Evolutionary conservation across 1,140 invertebrate genomes (phyloP), one percentile per base, ranked within the genome.

Genomic region (Steinernema khuongi): DNA sequence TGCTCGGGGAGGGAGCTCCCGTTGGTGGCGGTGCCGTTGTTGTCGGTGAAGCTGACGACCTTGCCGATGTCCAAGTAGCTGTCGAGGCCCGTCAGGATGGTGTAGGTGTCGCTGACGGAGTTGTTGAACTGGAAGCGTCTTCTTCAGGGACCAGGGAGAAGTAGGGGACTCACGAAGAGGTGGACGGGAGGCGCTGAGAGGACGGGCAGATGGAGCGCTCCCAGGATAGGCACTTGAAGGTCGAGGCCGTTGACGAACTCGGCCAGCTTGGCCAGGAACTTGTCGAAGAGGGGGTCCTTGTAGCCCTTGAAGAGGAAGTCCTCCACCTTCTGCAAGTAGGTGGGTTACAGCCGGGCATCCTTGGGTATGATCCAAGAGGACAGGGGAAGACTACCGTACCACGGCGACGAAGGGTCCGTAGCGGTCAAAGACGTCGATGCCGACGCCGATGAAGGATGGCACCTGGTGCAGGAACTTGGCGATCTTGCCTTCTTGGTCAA

Each of bases 261-360:
- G 28, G 70, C 1, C 0, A 68, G 30, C 28, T 41, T 14, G 18
- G 69, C 33, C 2, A 76, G 4, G 30, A 76, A 33, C 14, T 73
- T 68, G 26, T 43, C 33, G 19, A 77, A 41, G 19, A 77, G 32
- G 1, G 75, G 75, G 32, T 72, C 67, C 19, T 67, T 71, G 68
- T 77, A 77, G 22, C 75, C 75, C 30, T 68, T 67, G 67, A 68
- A 77, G 29, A 77, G 33, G 17, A 77, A 43, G 44, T 77, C 68
- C 26, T 77, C 75, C 19, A 77, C 75, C 0, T 68, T 74, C 75
- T 77, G 69, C 70, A 77, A 29, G 41, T n/a, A n/a, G n/a, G n/a
- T n/a, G n/a, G n/a, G n/a, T n/a, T n/a, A n/a, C n/a, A n/a, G n/a
- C n/a, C n/a, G n/a, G n/a, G n/a, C n/a, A n/a, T n/a, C n/a, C n/a